Evolutionary conservation across 2,888 invertebrate species (phyloP), one percentile per base, ranked within the genome.

Genomic region (Ichneumoninae sp.): DNA sequence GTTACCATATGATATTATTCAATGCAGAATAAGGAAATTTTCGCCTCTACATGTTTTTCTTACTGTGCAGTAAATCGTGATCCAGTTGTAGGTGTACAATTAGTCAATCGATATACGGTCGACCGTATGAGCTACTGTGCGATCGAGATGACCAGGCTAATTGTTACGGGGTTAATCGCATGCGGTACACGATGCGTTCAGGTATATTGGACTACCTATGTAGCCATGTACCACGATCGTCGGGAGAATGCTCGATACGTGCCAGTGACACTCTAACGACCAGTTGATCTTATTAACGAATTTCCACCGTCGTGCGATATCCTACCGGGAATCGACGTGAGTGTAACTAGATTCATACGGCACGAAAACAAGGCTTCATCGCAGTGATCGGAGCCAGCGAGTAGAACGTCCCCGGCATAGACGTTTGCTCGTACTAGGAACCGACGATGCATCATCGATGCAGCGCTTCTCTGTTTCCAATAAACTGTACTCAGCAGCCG

Each of bases 401-500:
- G 33, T 30, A 63, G 30, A 33, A 30, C 10, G 10, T 63, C 63
- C 63, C 30, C 33, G 63, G 4, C 63, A 47, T 47, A 47, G 44
- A 47, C 13, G 44, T 0, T 44, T 33, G 60, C 77, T 83, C 81
- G 81, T 83, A 81, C 70, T 83, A 83, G 87, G 87, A 73, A 86
- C 85, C 57, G 57, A 60, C 82, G 84, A 89, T 90, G 88, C 88
- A 90, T 90, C 90, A 89, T 90, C 88, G 87, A 90, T 89, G 88
- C 83, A 60, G 13, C 65, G 81, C 82, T 78, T 70, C 81, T 80
- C 87, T 88, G 88, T 86, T 90, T 88, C 89, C 89, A 89, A 90
- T 89, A 91, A 90, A 91, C 90, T 89, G 86, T 86, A 75, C 83
- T 78, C 66, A 86, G 83, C 88, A 86, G 89, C 88, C 85, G 88